These are phyloP conservation scores for Drosophila auraria DNA, from an alignment of 1,140 invertebrate genomes.

Conservation along the genomic window DNA sequence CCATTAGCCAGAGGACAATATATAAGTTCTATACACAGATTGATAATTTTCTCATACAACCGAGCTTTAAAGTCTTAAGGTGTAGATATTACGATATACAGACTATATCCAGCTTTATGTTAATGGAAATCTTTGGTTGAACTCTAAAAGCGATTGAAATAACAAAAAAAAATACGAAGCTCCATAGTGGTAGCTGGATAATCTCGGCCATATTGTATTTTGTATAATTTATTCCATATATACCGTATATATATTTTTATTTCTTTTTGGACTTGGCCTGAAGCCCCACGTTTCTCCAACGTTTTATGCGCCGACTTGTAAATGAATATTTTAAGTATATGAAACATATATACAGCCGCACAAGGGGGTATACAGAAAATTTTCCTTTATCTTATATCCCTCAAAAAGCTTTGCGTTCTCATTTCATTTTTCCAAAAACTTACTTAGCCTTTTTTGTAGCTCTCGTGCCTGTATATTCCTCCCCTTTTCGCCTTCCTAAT, in stretches of 20 bases:
- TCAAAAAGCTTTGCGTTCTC: conserved; percentile 30
- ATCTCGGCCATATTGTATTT: neutral
- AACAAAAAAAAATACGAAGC: no score
- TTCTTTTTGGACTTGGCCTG: neutral
- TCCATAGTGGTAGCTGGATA: no score
- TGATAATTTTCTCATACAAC: no score
- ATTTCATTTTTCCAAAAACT: conserved; percentile 58
- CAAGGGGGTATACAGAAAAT: conserved; percentile 25
- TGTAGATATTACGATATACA: no score
- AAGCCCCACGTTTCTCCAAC: neutral
- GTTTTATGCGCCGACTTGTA: neutral
- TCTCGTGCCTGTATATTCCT: conserved; percentile 36
- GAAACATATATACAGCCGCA: neutral
- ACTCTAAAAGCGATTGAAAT: no score
- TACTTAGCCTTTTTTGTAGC: conserved; percentile 58
- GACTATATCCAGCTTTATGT: no score
- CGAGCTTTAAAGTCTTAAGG: no score
- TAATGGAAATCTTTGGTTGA: no score
- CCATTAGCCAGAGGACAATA: no score
- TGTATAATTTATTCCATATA: neutral
- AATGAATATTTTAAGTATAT: neutral
- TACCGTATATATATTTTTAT: neutral
- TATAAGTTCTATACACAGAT: no score
- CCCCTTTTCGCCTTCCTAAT: conserved; percentile 14
- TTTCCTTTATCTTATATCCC: conserved; percentile 64